These are phyloP conservation scores for Parthenolecanium corni DNA, from an alignment of 2,888 invertebrate species.

Conservation along the genomic window DNA sequence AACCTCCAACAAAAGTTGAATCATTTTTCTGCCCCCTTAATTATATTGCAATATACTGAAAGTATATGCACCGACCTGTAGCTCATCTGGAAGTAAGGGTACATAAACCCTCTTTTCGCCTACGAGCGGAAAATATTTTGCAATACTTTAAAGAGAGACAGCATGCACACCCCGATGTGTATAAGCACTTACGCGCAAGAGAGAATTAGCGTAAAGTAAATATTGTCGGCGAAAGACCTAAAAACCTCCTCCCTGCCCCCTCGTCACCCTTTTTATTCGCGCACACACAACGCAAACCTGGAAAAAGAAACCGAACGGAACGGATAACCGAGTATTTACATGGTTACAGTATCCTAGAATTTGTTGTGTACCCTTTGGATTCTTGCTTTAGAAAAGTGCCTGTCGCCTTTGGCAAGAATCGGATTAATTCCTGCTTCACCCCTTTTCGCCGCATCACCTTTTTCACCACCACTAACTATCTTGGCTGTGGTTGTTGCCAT, in stretches of 20 bases:
- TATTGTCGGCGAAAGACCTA: slow-evolving; percentile 16
- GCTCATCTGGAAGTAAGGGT: no score
- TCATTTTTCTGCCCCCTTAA: no score
- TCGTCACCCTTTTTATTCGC: not conserved
- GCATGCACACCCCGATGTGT: slow-evolving; percentile 13
- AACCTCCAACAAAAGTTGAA: no score
- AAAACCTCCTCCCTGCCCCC: slow-evolving; percentile 5
- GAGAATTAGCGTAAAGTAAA: slow-evolving; percentile 23
- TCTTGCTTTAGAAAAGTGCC: slow-evolving; percentile 18
- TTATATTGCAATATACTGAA: no score
- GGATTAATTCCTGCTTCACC: slow-evolving; percentile 14
- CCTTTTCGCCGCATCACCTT: not conserved
- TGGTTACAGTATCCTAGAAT: slow-evolving; percentile 23
- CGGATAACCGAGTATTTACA: slow-evolving; percentile 23
- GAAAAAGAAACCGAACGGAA: slow-evolving; percentile 13
- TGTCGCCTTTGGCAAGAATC: slow-evolving; percentile 20
- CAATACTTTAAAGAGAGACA: slow-evolving; percentile 2
- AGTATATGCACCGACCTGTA: no score
- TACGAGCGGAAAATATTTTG: not conserved
- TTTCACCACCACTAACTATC: no score
- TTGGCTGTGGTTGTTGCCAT: not conserved
- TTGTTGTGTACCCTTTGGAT: slow-evolving; percentile 25
- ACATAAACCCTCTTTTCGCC: not conserved
- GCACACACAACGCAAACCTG: slow-evolving; percentile 9
- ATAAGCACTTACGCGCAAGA: slow-evolving; percentile 23